Evolutionary conservation across 2,888 invertebrate genomes (phyloP), one percentile per base, ranked within the genome.

Genomic region (Eupsilia transversa): DNA sequence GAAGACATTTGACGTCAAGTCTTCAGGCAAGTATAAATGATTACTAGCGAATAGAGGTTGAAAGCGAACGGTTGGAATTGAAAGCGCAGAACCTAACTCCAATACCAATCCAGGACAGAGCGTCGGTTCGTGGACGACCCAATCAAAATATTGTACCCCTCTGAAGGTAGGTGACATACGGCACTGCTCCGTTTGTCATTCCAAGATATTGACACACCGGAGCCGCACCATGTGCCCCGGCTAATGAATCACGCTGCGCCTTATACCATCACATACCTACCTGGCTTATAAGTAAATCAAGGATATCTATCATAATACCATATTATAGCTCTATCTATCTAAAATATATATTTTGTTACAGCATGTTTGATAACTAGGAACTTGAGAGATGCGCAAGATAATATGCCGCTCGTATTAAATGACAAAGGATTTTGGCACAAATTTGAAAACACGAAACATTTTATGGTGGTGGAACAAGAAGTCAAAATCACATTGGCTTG

Each of bases 291-390:
- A n/a, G n/a, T n/a, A n/a, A 74, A 43, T 43, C 33, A 74, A 43
- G 33, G 10, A 46, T n/a, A 0, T 20, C 6, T 33, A 0, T 20
- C 2, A 17, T 20, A 33, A 4, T 41, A 27, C 27, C 33, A 14
- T 27, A 14, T 1, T 27, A 14, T 14, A 43, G 2, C 5, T 33
- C 17, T 20, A 30, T 30, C 0, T 12, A 77, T 43, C 23, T 43
- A 17, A 56, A 46, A 30, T n/a, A 2, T 38, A 30, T 56, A 0
- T 65, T 77, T 56, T 72, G 27, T 88, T 88, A 46, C 81, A 88
- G 88, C 10, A 10, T 89, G 88, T 67, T 75, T 89, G n/a, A 82
- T 88, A 77, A 57, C 71, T 43, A 83, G 75, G 52, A 67, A 72
- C 38, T 56, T 49, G 23, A 43, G 59, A 56, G 56, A 79, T 23